Base-by-base conservation (phyloP, 2,113 vertebrate genomes). In the Mastomys coucha region DNA sequence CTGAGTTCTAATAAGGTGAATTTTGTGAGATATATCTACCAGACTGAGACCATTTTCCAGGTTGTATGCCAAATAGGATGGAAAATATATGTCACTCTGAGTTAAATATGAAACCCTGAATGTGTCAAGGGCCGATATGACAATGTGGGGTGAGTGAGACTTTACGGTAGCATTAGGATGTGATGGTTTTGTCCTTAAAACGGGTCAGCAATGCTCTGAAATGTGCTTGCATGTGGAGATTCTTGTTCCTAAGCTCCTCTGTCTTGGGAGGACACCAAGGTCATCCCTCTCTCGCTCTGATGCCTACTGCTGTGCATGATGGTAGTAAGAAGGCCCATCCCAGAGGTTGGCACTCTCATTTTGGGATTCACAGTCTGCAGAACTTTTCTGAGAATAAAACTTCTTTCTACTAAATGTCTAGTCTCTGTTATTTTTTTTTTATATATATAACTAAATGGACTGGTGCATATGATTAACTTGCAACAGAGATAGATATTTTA, bases 1-100 rank as follows among this genome's bases (percentile, higher is more conserved):
- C 84, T 70, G 20, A 90, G 33, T 78, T 96, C 95, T 95, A 95
- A 49, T 56, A 81, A 39, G 3, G 20, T 96, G 42, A 92, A 65
- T 92, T 91, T 95, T 89, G n/a, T 78, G 16, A 93, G 10, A 53
- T 45, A 6, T 51, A 36, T 75, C 39, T 94, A 39, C 78, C 49
- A 60, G n/a, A 58, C 20, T 94, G 85, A 67, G 12, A 39, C 88
- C 12, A 36, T 22, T 92, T 94, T 87, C 53, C 36, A 19, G 39
- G 33, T 26, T 89, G 31, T 17, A 63, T 63, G 24, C 22, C 77
- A 45, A 89, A 91, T 76, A 87, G 7, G 12, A 56, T 51, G 9
- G 28, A n/a, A 67, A 28, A 19, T 53, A 17, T 42, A 2, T 36
- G 17, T 2, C 42, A 70, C 4, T 31, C 9, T 78, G 28, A 14